Conservation (phyloP, 2,888 invertebrate species). For the Drosophila kanekoi region DNA sequence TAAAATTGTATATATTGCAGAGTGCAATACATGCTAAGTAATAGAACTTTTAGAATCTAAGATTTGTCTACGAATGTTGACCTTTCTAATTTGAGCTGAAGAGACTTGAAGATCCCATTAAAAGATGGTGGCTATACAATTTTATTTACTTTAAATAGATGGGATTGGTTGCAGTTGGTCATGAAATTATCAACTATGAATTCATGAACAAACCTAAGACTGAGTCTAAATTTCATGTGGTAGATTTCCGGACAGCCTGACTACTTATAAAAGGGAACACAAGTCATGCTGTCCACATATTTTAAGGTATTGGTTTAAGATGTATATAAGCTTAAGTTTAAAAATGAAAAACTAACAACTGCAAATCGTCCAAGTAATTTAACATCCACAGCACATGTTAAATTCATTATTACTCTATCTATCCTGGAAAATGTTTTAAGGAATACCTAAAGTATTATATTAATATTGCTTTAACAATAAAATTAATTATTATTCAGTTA, state of each 20-base stretch:
- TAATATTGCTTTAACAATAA: slow-evolving; percentile 15
- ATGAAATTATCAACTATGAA: slow-evolving; percentile 13
- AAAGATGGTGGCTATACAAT: slow-evolving; percentile 36
- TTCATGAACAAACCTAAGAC: slow-evolving; percentile 59
- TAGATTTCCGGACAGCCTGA: background rate
- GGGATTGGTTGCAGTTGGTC: slow-evolving; percentile 19
- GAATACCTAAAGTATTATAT: slow-evolving; percentile 40
- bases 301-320: slow-evolving; percentile 12
- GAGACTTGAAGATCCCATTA: slow-evolving; percentile 26
- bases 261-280: background rate
- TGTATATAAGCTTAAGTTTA: slow-evolving; percentile 31
- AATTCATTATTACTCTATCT: slow-evolving; percentile 42
- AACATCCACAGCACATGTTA: slow-evolving; percentile 42
- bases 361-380: slow-evolving; percentile 64
- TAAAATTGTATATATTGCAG: slow-evolving; percentile 20
- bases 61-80: slow-evolving; percentile 30
- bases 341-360: slow-evolving; percentile 23
- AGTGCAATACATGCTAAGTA: slow-evolving; percentile 37
- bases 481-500: slow-evolving; percentile 1
- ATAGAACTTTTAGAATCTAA: slow-evolving; percentile 32
- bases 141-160: slow-evolving; percentile 9
- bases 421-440: slow-evolving; percentile 17
- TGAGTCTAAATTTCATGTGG: slow-evolving; percentile 54
- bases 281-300: slow-evolving; percentile 22
- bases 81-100: slow-evolving; percentile 52